phyloP scores from a whole-genome alignment of 53 echinoderm and acorn worm genomes.

The Stichopus horrens region DNA sequence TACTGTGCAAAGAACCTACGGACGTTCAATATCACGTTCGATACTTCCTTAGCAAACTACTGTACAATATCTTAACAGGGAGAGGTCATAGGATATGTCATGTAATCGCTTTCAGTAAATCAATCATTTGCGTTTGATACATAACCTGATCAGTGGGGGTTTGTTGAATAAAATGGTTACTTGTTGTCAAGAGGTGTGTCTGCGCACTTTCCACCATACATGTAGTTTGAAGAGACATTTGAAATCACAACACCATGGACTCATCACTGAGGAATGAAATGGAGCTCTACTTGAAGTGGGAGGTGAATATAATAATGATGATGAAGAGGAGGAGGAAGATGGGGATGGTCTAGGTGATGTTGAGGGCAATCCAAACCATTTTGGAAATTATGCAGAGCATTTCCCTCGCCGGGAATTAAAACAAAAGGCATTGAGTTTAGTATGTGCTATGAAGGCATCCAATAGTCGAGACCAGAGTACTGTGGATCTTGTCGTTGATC shows the following conservation, averaged over 20 bases:
- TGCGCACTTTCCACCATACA: conserved; percentile 36
- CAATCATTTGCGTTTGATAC: conserved; percentile 13
- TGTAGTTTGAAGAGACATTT: conserved; percentile 41
- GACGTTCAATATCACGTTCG: no score
- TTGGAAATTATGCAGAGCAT: conserved; percentile 26
- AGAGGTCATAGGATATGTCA: no score
- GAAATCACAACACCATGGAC: conserved; percentile 19
- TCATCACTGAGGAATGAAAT: conserved; percentile 7
- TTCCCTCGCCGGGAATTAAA: conserved; percentile 21
- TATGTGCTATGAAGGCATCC: conserved; percentile 39
- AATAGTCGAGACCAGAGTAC: conserved; percentile 36
- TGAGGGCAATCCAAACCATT: neutral
- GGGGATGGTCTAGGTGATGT: neutral
- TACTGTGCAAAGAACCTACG: no score
- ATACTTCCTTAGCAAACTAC: no score
- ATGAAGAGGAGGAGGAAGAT: neutral
- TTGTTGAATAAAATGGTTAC: conserved; percentile 4
- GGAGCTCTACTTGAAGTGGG: neutral
- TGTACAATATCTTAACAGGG: no score
- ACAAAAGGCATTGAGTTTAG: conserved; percentile 7
- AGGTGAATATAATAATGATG: neutral
- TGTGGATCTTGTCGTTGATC: conserved; percentile 39
- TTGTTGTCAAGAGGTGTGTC: conserved; percentile 38
- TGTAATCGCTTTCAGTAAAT: no score
- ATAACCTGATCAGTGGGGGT: conserved; percentile 40